Conservation (phyloP, 2,888 invertebrate genomes). For the Cactoblastis cactorum region DNA sequence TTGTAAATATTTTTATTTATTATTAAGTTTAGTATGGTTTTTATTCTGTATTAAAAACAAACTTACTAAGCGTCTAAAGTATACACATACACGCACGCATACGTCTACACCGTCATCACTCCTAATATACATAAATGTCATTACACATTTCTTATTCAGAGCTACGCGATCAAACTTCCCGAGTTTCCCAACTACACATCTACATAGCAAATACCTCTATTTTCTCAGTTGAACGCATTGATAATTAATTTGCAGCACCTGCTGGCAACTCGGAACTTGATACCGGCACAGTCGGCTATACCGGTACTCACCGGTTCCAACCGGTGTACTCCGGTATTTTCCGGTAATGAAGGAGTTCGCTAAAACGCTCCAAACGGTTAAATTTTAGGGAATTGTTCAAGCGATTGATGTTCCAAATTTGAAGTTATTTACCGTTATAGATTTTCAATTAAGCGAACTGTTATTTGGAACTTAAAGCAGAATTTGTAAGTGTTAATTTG, state of each 20-base stretch:
- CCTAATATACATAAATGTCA: background rate
- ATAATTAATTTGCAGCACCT: constrained; percentile 10
- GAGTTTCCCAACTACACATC: constrained; percentile 11
- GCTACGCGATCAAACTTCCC: constrained; percentile 3
- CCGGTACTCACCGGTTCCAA: constrained; percentile 29
- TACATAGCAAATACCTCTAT: constrained; percentile 12
- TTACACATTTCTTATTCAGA: constrained; percentile 8
- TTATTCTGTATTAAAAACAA: too few species aligned
- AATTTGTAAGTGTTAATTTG: background rate
- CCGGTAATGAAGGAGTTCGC: constrained; percentile 20
- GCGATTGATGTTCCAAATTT: constrained; percentile 1
- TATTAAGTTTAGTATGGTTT: too few species aligned
- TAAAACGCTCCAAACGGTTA: constrained; percentile 7
- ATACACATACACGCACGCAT: background rate
- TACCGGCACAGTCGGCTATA: constrained; percentile 34
- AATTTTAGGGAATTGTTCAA: constrained; percentile 9
- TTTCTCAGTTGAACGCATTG: constrained; percentile 9
- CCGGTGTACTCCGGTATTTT: constrained; percentile 1
- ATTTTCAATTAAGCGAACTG: background rate
- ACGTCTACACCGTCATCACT: background rate
- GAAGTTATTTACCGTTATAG: constrained; percentile 2
- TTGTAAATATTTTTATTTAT: too few species aligned
- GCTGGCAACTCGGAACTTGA: constrained; percentile 25
- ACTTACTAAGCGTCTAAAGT: too few species aligned
- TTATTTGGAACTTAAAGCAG: too few species aligned